Base-by-base conservation (phyloP, 1,140 invertebrate species). In the Lamellibrachia luymesi region DNA sequence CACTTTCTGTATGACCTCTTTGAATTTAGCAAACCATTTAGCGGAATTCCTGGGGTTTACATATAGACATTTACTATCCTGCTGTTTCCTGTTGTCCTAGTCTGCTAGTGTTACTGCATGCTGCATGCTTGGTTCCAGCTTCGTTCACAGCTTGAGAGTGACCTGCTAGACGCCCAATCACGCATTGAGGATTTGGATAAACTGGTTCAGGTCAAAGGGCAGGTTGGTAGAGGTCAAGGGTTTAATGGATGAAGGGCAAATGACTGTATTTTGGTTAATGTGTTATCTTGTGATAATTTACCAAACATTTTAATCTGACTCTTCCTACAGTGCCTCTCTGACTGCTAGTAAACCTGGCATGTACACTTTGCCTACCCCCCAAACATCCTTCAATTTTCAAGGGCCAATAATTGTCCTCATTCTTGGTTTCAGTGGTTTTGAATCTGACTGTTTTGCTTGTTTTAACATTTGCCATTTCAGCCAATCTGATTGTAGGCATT, bases 41-140 rank as follows among this genome's bases (percentile, higher is more conserved):
- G 13, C 13, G 64, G 64, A 6, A 56, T 56, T 56, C 6, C 52
- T 56, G 52, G 5, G 2, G 64, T 8, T 80, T 80, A 17, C 38
- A 38, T 80, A 22, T 80, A 22, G 64, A 80, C 5, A 22, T 2
- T 17, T 80, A 80, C 13, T 80, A 49, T 50, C 17, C 22, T 93
- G 38, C 13, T 50, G 50, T 90, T 50, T 25, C 49, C 27, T 51
- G n/a, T 27, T 91, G 13, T 51, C 51, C 50, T 91, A n/a, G 50
- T 27, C 52, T 64, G 51, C 51, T 80, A 64, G 56, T 92, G 51
- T 64, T 94, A 27, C 49, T 93, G 89, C 64, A 93, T 38, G 92
- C 90, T 90, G 93, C 93, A 93, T 91, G 52, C 22, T 92, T 52
- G 49, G 49, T 51, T 92, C 38, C 27, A 92, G 92, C 38, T 64